A percentile compares a stretch with the other conserved stretches of the same genome.
These are phyloP conservation scores for Drosophila aff. DNA, from an alignment of 1,140 invertebrate genomes.

Conservation along the genomic window DNA sequence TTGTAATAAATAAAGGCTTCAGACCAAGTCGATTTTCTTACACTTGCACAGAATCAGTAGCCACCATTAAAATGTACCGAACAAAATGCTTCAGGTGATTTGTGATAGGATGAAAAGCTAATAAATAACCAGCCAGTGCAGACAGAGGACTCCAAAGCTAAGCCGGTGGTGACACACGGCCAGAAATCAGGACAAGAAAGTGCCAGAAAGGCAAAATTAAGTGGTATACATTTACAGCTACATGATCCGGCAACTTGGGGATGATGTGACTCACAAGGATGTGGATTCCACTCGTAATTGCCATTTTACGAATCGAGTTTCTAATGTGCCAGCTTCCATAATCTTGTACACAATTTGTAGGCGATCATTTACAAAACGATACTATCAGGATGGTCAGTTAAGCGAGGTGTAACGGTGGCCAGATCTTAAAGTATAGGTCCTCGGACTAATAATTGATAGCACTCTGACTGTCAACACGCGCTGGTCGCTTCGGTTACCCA, in stretches of 20 bases:
- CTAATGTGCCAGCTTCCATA: constrained; percentile 30
- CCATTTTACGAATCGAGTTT: constrained; percentile 41
- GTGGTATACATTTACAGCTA: constrained; percentile 67
- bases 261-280: constrained; percentile 27
- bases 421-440: constrained; percentile 29
- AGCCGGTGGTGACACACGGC: constrained; percentile 48
- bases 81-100: constrained; percentile 72
- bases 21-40: constrained; percentile 5
- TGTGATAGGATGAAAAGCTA: constrained; percentile 42
- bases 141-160: constrained; percentile 10
- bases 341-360: constrained; percentile 63
- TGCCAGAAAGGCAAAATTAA: constrained; percentile 52
- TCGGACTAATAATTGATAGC: constrained; percentile 61
- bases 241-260: constrained; percentile 10
- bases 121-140: constrained; percentile 59
- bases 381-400: constrained; percentile 27
- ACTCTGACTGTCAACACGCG: constrained; percentile 64
- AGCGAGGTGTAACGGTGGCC: constrained; percentile 35
- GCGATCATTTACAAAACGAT: constrained; percentile 66
- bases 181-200: constrained; percentile 14
- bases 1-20: constrained; percentile 13
- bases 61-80: constrained; percentile 74
- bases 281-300: constrained; percentile 37
- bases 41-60: constrained; percentile 70
- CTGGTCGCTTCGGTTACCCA: constrained; percentile 33